Evolutionary conservation across 2,797 vertebrate species (phyloP), one percentile per base, ranked within the genome.

Genomic region (Apogon talboti): DNA sequence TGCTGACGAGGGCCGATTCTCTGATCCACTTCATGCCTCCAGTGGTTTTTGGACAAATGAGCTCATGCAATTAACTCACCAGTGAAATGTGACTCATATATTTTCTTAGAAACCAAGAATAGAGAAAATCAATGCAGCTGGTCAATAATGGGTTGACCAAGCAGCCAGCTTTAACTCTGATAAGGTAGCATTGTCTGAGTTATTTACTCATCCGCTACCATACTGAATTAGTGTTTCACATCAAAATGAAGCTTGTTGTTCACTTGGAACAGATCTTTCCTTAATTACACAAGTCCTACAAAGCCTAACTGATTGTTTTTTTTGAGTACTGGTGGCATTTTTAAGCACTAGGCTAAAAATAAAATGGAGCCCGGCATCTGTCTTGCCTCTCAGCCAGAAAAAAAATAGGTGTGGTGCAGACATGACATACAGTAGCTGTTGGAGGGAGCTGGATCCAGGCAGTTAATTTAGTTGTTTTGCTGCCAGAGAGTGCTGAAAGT

Each of bases 1-100:
- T 87, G 87, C 86, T 89, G 82, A 87, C 59, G 1, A 30, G 58
- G 69, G 50, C 67, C 18, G 6, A 80, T 82, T 87, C 63, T 13
- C 19, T 68, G 45, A 81, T 12, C 41, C 38, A 40, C 51, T 50
- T 67, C 42, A 30, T 7, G 14, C 57, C 74, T 76, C 46, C 56
- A 35, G 57, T 30, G 18, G 14, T 44, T 52, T 46, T 66, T 16
- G 47, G 42, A 73, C 52, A 78, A 87, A 87, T 66, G 49, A 82
- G 71, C 64, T 75, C 51, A 56, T 28, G 82, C 78, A 84, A 86
- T 87, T 77, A 86, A 82, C 56, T 76, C 49, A 28, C 6, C 64
- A 28, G 63, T 73, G 70, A 70, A 81, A 83, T 60, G 62, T 21
- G 19, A 65, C 48, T 69, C 47, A 51, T 75, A 65, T 49, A 24